Evolutionary conservation across 2,113 vertebrate genomes (phyloP).

Genomic region (Paradoxurus hermaphroditus): DNA sequence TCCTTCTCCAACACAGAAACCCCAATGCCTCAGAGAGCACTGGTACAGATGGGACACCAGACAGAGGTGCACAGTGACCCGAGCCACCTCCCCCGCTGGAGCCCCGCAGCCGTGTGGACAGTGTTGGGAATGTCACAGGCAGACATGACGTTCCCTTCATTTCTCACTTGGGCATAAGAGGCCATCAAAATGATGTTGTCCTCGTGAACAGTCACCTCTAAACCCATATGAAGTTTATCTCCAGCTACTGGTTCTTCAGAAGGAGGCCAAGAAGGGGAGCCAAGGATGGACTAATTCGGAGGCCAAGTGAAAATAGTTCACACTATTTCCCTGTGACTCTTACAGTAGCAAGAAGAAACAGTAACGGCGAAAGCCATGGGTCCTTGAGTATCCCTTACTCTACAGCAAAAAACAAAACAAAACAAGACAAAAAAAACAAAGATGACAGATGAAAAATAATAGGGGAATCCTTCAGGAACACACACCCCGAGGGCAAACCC

Average conservation of each 20-base stretch:
- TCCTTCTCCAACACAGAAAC: background rate
- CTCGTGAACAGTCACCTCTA: background rate
- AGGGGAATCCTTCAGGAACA: background rate
- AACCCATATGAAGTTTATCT: background rate
- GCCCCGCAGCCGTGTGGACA: background rate
- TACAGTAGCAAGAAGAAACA: background rate
- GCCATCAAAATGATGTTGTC: background rate
- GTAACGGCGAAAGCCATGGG: background rate
- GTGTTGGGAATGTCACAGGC: no score
- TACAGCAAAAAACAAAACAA: background rate
- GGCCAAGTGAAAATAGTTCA: background rate
- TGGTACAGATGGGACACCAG: background rate
- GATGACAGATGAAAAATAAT: background rate
- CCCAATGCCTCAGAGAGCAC: background rate
- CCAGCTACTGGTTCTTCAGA: background rate
- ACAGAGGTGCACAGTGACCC: accelerated
- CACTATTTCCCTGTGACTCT: background rate
- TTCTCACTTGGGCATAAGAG: background rate
- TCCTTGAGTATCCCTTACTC: background rate
- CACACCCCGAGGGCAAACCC: background rate
- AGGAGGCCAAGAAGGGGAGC: background rate
- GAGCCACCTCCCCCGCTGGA: background rate
- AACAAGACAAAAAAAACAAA: background rate
- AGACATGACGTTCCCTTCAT: accelerated
- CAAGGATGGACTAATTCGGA: background rate